phyloP scores from a whole-genome alignment of 2,888 invertebrate genomes.

The Acanthoscelides obtectus region DNA sequence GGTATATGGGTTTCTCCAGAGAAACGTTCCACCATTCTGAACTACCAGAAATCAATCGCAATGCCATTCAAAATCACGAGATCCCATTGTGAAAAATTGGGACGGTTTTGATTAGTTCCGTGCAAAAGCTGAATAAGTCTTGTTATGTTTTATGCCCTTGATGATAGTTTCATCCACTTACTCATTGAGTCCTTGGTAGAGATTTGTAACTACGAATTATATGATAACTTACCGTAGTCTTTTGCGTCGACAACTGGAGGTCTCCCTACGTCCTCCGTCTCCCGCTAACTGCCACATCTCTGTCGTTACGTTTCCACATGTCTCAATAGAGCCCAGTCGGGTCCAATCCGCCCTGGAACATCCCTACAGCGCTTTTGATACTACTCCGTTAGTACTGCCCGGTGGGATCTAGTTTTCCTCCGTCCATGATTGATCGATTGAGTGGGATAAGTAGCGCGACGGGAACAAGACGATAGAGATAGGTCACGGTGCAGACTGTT shows the following conservation, averaged over 20 bases:
- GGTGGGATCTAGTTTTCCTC: constrained; percentile 46
- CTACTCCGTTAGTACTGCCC: constrained; percentile 37
- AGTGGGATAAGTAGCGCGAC: neutral
- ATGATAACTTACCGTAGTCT: constrained; percentile 44
- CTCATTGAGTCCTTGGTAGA: no score
- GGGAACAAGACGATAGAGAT: constrained; percentile 2
- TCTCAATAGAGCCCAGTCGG: constrained; percentile 46
- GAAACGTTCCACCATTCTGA: no score
- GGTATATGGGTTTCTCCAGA: no score
- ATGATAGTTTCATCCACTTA: no score
- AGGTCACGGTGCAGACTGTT: constrained; percentile 11
- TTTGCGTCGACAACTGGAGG: constrained; percentile 47
- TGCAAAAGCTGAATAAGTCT: no score
- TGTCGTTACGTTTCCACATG: constrained; percentile 7
- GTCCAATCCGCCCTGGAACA: constrained; percentile 31
- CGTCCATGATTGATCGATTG: constrained; percentile 37
- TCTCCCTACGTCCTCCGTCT: constrained; percentile 47
- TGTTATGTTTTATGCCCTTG: no score
- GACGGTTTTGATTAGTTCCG: no score
- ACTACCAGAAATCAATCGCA: no score
- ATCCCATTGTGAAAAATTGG: no score
- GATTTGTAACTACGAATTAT: no score
- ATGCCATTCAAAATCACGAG: no score
- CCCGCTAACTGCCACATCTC: constrained; percentile 41
- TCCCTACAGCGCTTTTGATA: neutral